A percentile compares a stretch with the other conserved stretches of the same genome.
Conservation (phyloP, 2,888 invertebrate genomes). For the Tetrapedia diversipes region DNA sequence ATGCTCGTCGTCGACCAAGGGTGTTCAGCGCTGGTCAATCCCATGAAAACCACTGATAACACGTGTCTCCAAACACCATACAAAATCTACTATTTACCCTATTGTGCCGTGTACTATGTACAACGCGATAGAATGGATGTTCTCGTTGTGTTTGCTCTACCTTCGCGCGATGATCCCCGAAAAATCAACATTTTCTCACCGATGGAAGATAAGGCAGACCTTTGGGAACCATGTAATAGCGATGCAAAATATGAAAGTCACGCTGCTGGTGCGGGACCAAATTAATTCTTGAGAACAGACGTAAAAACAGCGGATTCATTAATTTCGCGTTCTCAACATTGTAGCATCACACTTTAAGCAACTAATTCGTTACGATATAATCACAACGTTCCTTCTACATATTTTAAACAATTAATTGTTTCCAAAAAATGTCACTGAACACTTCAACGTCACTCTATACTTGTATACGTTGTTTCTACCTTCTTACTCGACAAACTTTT, state of each 20-base stretch:
- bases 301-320: slow-evolving; percentile 9
- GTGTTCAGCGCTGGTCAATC: slow-evolving; percentile 63
- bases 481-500: too few species aligned
- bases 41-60: slow-evolving; percentile 36
- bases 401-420: background rate
- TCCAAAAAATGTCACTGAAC: too few species aligned
- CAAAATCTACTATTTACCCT: background rate
- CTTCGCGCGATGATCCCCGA: slow-evolving; percentile 18
- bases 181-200: slow-evolving; percentile 33
- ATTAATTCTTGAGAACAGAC: slow-evolving; percentile 25
- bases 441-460: too few species aligned
- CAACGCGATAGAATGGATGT: background rate
- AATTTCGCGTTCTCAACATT: background rate
- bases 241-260: slow-evolving; percentile 20
- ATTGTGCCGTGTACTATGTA: fast-evolving
- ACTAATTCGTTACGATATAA: background rate
- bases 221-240: background rate
- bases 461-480: too few species aligned
- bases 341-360: background rate
- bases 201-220: slow-evolving; percentile 27
- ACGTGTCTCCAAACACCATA: slow-evolving; percentile 40
- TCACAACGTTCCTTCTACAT: background rate
- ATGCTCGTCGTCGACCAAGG: slow-evolving; percentile 68
- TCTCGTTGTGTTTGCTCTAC: background rate
- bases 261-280: slow-evolving; percentile 3